These are phyloP conservation scores for Benthosema pterotum DNA, from an alignment of 2,797 vertebrate genomes.

Conservation along the genomic window DNA sequence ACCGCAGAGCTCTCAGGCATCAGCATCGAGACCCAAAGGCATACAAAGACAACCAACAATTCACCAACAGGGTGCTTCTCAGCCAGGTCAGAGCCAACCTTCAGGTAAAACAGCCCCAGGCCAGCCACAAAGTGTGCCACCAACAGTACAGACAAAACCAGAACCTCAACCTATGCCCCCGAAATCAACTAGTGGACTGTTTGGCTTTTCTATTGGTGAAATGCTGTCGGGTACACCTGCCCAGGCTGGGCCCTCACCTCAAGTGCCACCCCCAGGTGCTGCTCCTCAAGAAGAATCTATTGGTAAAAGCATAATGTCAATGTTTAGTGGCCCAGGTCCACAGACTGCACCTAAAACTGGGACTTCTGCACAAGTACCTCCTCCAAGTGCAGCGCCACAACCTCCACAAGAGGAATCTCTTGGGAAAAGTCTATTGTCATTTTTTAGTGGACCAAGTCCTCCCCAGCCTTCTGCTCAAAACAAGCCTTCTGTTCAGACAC, in stretches of 20 bases:
- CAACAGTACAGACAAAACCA: conserved; percentile 63
- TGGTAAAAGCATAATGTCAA: conserved; percentile 83
- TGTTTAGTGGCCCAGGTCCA: conserved; percentile 72
- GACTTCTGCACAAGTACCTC: neutral
- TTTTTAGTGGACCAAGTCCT: conserved; percentile 61
- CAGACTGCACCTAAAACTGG: conserved; percentile 26
- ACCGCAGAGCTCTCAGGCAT: conserved; percentile 50
- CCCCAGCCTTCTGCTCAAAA: conserved; percentile 39
- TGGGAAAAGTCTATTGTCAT: conserved; percentile 49
- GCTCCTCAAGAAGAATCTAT: conserved; percentile 64
- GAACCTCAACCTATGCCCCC: conserved; percentile 63
- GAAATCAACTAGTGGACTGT: conserved; percentile 76
- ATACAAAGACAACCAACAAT: conserved; percentile 72
- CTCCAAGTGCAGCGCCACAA: conserved; percentile 2
- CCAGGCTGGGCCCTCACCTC: conserved; percentile 46
- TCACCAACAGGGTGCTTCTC: conserved; percentile 48
- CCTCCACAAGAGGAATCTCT: conserved; percentile 28
- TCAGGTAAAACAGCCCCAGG: conserved; percentile 57
- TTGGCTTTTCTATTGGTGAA: conserved; percentile 84
- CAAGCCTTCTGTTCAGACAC: conserved; percentile 46
- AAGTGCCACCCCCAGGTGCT: conserved; percentile 36
- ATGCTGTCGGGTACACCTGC: conserved; percentile 71
- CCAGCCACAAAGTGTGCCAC: conserved; percentile 54
- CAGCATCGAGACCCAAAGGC: conserved; percentile 56
- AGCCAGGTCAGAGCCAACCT: conserved; percentile 36